Evolutionary conservation across 2,888 invertebrate genomes (phyloP).

Genomic region (Seira sanloemensis): DNA sequence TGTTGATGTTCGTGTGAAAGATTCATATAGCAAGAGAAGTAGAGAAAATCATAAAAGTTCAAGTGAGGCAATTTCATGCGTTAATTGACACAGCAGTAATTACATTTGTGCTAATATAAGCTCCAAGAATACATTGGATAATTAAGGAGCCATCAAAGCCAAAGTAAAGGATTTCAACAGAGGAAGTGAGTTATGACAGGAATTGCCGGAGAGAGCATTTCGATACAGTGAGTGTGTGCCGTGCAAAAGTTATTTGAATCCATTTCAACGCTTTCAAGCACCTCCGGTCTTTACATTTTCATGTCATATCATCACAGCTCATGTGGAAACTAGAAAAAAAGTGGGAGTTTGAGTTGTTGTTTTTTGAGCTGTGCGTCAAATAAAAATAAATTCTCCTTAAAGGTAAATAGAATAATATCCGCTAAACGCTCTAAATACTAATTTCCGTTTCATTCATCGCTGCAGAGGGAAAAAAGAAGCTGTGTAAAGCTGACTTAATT

Average conservation of each 20-base stretch:
- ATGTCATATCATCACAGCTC: neutral
- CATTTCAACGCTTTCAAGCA: slow-evolving; percentile 8
- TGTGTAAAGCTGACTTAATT: slow-evolving; percentile 43
- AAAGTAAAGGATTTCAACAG: too few species aligned
- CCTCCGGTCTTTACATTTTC: slow-evolving; percentile 7
- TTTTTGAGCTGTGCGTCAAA: neutral
- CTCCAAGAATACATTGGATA: neutral
- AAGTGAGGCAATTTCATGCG: too few species aligned
- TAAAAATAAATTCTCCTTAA: neutral
- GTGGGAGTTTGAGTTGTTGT: neutral
- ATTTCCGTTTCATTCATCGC: slow-evolving; percentile 52
- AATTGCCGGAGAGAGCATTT: neutral
- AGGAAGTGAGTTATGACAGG: slow-evolving; percentile 8
- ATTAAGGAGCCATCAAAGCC: neutral
- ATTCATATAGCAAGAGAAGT: too few species aligned
- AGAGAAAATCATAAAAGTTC: too few species aligned
- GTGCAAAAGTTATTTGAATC: neutral
- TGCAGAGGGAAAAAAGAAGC: slow-evolving; percentile 1
- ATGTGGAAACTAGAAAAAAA: neutral
- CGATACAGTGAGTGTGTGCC: neutral
- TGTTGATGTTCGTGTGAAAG: too few species aligned
- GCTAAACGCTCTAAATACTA: slow-evolving; percentile 45
- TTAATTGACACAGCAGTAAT: neutral
- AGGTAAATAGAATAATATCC: slow-evolving; percentile 43
- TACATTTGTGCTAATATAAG: too few species aligned